phyloP scores from a whole-genome alignment of 2,888 invertebrate genomes.

The Harpalus rufipes region DNA sequence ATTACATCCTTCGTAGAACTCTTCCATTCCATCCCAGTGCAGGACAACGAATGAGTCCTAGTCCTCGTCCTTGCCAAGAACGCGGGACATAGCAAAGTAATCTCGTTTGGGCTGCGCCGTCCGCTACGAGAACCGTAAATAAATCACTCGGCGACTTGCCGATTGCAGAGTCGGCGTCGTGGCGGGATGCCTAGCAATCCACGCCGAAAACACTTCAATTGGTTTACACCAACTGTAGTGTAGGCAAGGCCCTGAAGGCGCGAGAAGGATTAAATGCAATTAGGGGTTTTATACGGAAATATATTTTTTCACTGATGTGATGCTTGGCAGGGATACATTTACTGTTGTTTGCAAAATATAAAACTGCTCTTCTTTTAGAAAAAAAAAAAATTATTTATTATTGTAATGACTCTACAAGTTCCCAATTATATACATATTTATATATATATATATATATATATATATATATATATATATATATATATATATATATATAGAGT shows the following conservation, averaged over 20 bases:
- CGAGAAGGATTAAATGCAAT: not conserved
- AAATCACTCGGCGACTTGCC: slow-evolving; percentile 65
- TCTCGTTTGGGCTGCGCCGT: slow-evolving; percentile 55
- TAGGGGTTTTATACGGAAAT: not conserved
- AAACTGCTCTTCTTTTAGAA: no score
- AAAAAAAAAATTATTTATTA: no score
- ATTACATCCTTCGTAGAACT: not conserved
- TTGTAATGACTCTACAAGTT: no score
- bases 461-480: no score
- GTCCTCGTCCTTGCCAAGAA: slow-evolving; percentile 6
- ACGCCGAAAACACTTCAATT: slow-evolving; percentile 65
- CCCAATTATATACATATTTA: no score
- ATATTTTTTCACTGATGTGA: not conserved
- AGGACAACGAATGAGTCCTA: slow-evolving; percentile 24
- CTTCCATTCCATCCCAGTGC: not conserved
- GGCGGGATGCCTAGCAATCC: slow-evolving; percentile 55
- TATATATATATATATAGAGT: no score
- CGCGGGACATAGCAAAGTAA: slow-evolving; percentile 50
- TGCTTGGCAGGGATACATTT: no score
- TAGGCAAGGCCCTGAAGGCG: not conserved
- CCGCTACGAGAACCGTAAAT: slow-evolving; percentile 59
- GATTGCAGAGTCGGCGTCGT: slow-evolving; percentile 57
- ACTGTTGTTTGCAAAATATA: no score
- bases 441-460: no score
- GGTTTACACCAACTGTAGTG: slow-evolving; percentile 32